Base-by-base conservation (phyloP, 2,888 invertebrate genomes). In the Dryomyza anilis region DNA sequence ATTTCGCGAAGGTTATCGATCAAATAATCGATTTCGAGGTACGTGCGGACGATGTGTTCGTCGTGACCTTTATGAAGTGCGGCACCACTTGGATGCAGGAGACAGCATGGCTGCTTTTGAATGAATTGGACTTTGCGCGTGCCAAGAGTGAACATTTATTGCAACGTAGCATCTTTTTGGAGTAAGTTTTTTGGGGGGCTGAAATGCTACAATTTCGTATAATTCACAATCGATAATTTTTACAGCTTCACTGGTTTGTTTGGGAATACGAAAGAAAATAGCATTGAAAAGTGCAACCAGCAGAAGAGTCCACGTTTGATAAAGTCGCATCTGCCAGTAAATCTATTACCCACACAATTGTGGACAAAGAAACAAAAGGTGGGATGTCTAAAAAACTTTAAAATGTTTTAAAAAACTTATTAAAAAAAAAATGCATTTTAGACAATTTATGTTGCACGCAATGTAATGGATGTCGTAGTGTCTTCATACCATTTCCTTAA, bases 391-490 rank as follows among this genome's bases (percentile, higher is more conserved):
- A 56, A 29, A 16, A 1, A 5, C 8, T 21, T 16, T 12, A 21
- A 2, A 46, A 5, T 4, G 53, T 7, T 8, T 4, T 16, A n/a
- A 2, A 30, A 33, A 16, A 12, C 21, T 36, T 23, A 12, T 4
- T 14, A 5, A 25, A 21, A 5, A n/a, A n/a, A 43, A 43, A 63
- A 12, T n/a, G 25, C 4, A 33, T 52, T 43, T 45, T 57, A 90
- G 86, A 85, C 93, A 29, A 87, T 95, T 45, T 95, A 94, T 74
- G 88, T 94, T 0, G 91, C 92, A 0, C 85, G 95, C 68, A 93
- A 95, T 81, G 93, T 94, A 0, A 90, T 92, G 78, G 94, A 94
- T 79, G 90, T 92, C 0, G 88, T 87, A 0, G 90, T 94, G 0
- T 94, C 94, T 0, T 92, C 87, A 78, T 94, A 89, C 74, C 89